phyloP scores from a whole-genome alignment of 2,888 invertebrate species.

The Caenorhabditis sp. region DNA sequence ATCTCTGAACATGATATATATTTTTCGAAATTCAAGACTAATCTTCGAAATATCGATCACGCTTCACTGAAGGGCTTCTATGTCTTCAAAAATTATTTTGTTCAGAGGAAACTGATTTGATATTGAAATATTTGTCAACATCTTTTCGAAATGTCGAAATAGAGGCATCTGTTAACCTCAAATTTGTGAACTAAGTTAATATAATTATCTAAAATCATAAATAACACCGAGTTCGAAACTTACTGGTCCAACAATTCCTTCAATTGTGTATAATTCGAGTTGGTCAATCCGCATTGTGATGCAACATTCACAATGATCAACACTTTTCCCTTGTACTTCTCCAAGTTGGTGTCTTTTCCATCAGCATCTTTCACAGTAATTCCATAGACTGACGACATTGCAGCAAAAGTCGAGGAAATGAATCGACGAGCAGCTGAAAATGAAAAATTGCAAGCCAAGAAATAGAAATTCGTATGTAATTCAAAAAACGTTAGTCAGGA shows the following conservation, averaged over 20 bases:
- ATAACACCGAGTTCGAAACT: background rate
- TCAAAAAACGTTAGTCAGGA: background rate
- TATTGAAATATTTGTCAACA: too few relatives aligned
- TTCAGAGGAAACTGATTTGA: too few relatives aligned
- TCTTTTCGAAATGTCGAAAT: too few relatives aligned
- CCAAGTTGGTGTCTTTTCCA: slow-evolving; percentile 82
- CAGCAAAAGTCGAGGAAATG: slow-evolving; percentile 17
- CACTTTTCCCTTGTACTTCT: slow-evolving; percentile 82
- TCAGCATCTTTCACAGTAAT: slow-evolving; percentile 78
- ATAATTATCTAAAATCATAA: background rate
- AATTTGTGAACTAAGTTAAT: background rate
- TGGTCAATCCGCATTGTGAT: slow-evolving; percentile 83
- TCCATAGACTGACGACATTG: slow-evolving; percentile 44
- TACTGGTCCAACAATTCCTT: slow-evolving; percentile 72
- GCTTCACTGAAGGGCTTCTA: too few relatives aligned
- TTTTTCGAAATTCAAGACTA: too few relatives aligned
- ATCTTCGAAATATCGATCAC: too few relatives aligned
- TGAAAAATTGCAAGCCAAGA: background rate
- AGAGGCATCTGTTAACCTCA: too few relatives aligned
- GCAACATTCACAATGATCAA: slow-evolving; percentile 87
- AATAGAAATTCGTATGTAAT: background rate
- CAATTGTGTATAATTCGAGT: slow-evolving; percentile 82
- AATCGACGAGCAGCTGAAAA: slow-evolving; percentile 38
- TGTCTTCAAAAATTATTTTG: too few relatives aligned
- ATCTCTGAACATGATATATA: too few relatives aligned